Evolutionary conservation across 2,113 vertebrate species (phyloP), one percentile per base, ranked within the genome.

Genomic region (human (Homo sapiens)): DNA sequence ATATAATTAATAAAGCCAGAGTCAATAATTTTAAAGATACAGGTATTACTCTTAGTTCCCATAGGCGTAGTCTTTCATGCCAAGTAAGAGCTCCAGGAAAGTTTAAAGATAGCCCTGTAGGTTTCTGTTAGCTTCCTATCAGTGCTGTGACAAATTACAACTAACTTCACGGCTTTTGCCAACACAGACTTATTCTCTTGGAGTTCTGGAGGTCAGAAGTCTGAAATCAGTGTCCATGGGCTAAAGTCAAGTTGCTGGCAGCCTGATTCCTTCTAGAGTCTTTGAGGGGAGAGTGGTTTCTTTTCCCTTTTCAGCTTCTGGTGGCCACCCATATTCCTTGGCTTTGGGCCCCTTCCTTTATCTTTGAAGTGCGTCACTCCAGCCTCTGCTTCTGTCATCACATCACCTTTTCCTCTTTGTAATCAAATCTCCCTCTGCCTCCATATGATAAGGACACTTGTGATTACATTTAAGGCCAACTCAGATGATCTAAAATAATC

Each of bases 1-100:
- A 89, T 81, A 43, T 89, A 84, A 78, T 75, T 55, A 73, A 92
- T 79, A 79, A 84, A 90, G 23, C 92, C 64, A 85, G 55, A 30
- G 64, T 70, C 82, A 73, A 38, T 64, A 68, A 66, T 90, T 70
- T 75, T 30, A 64, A 64, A 32, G 61, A 64, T 14, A 72, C 0
- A 59, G 43, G 38, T 52, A 78, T 38, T 93, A 23, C 8, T 64
- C 35, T 68, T 40, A 78, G 17, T 94, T 92, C n/a, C 40, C 55
- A 38, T 38, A 7, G n/a, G 32, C 9, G 3, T 57, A 80, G 55
- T 2, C 32, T 27, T 72, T 35, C 43, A 66, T 61, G 61, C 70
- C 30, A 78, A 16, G 27, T 82, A 79, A 90, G 76, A 90, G n/a
- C 70, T 38, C 70, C 35, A 35, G 50, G 40, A 18, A 85, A 55